Percentiles rank a stretch among this genome's conserved stretches.
These are phyloP conservation scores for Stomatorhinus walkeri DNA, from an alignment of 2,797 vertebrate genomes.

Conservation along the genomic window DNA sequence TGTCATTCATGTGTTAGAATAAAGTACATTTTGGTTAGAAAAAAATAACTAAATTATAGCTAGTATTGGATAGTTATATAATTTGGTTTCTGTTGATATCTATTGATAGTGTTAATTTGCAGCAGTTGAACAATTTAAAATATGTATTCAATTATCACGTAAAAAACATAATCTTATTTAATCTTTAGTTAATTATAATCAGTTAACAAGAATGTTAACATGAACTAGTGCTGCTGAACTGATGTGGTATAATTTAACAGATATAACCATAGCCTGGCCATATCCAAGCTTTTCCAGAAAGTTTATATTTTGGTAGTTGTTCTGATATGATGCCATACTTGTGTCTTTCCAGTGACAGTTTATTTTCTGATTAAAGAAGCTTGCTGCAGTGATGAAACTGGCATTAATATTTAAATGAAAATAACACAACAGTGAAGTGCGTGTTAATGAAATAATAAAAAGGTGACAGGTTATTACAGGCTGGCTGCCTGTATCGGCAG, in stretches of 20 bases:
- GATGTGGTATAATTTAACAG: neutral
- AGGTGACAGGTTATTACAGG: too few relatives aligned
- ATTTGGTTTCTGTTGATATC: neutral
- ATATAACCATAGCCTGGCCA: too few relatives aligned
- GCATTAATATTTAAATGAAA: too few relatives aligned
- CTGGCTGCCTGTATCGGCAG: too few relatives aligned
- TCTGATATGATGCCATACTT: neutral
- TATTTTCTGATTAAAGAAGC: neutral
- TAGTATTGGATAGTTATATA: neutral
- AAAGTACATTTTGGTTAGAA: neutral
- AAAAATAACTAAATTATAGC: neutral
- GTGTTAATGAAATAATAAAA: too few relatives aligned
- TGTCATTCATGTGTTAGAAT: neutral
- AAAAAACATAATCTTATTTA: too few relatives aligned
- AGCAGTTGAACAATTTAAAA: too few relatives aligned
- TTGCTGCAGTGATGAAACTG: neutral
- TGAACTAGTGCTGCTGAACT: neutral
- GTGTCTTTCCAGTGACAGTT: neutral
- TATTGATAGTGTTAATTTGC: neutral
- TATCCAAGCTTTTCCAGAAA: neutral
- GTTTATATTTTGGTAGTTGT: neutral
- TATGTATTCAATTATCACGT: too few relatives aligned
- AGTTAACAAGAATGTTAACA: neutral
- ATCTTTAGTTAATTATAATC: too few relatives aligned
- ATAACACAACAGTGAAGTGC: too few relatives aligned